phyloP scores from a whole-genome alignment of 2,113 vertebrate genomes.

The Paracanthobrama guichenoti region DNA sequence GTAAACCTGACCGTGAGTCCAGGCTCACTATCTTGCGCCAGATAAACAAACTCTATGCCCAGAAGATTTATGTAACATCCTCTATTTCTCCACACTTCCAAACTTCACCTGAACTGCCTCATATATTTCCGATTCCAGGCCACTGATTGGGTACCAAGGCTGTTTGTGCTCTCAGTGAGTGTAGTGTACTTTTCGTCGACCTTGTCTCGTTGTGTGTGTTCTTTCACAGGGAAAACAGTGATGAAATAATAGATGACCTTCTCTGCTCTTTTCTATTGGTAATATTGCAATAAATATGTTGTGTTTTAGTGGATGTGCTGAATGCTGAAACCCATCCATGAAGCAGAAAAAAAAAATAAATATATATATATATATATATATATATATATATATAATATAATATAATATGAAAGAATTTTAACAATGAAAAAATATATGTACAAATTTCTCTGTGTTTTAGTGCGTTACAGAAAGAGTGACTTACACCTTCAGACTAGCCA shows the following conservation, averaged over 20 bases:
- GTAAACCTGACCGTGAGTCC: not conserved
- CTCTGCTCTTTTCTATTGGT: slow-evolving; percentile 20
- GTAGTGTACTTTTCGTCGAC: not conserved
- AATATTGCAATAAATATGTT: slow-evolving; percentile 5
- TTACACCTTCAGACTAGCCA: too few species aligned
- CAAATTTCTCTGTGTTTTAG: too few species aligned
- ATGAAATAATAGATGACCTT: not conserved
- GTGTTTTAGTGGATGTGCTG: not conserved
- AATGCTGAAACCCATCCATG: not conserved
- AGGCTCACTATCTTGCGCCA: not conserved
- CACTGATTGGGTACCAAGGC: not conserved
- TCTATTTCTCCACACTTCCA: slow-evolving; percentile 4
- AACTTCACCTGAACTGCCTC: not conserved
- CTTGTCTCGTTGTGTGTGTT: not conserved
- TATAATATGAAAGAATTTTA: too few species aligned
- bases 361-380: too few species aligned
- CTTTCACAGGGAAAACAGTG: not conserved
- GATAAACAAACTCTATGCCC: slow-evolving; percentile 3
- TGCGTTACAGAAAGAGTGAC: too few species aligned
- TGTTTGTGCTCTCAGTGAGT: not conserved
- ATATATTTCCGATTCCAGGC: slow-evolving; percentile 8
- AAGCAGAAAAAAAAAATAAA: not conserved
- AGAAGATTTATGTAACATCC: slow-evolving; percentile 17
- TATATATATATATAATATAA: too few species aligned
- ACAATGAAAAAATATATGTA: too few species aligned